A percentile compares a stretch with the other conserved stretches of the same genome.
These are phyloP conservation scores for Semotilus atromaculatus DNA, from an alignment of 2,797 vertebrate genomes.

Conservation along the genomic window DNA sequence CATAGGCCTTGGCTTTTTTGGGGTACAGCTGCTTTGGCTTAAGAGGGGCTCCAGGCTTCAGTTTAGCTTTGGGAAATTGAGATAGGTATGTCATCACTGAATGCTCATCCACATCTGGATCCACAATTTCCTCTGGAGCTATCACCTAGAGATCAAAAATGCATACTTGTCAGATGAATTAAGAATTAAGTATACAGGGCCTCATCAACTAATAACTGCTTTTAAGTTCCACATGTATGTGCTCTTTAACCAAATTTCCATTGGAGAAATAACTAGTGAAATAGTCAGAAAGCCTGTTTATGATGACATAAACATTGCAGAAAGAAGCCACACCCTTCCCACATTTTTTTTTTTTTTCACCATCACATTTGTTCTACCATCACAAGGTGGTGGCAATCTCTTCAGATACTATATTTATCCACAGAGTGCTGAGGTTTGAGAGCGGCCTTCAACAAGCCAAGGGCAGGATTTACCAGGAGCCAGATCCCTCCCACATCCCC, in stretches of 20 bases:
- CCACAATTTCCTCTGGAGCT: conserved; percentile 93
- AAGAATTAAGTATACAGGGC: background rate
- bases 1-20: conserved; percentile 89
- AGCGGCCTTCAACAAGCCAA: conserved; percentile 70
- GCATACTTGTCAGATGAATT: background rate
- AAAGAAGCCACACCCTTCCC: conserved; percentile 1
- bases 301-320: background rate
- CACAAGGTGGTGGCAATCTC: conserved; percentile 67
- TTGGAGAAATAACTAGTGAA: background rate
- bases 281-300: background rate
- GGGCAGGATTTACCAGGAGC: conserved; percentile 73
- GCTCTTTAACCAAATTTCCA: background rate
- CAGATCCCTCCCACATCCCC: conserved; percentile 72
- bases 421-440: conserved; percentile 70
- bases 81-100: conserved; percentile 97
- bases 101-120: conserved; percentile 94
- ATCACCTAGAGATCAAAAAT: conserved; percentile 81
- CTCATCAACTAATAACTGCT: background rate
- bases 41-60: conserved; percentile 89
- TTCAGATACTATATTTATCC: conserved; percentile 77
- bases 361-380: conserved; percentile 52
- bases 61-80: conserved; percentile 94
- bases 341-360: conserved; percentile 11
- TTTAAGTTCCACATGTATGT: background rate
- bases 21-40: conserved; percentile 86